Evolutionary conservation across 1,140 invertebrate species (phyloP), one percentile per base, ranked within the genome.

Genomic region (Copidosoma floridanum): DNA sequence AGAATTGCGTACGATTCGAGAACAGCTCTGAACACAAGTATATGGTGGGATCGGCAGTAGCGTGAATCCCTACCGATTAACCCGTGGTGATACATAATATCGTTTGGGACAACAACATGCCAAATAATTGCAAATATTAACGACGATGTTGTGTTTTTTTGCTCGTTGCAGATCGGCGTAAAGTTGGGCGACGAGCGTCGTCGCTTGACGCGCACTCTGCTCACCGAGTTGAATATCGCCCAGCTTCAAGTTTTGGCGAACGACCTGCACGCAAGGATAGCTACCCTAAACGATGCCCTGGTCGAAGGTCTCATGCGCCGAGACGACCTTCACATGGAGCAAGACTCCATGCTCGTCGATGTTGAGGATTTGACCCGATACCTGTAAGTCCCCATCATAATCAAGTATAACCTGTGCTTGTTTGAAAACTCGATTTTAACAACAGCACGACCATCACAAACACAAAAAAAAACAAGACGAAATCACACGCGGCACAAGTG

Each of bases 301-400:
- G 93, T 97, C 3, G 87, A 91, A 72, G 85, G 93, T 66, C 78
- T 97, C 57, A 87, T 97, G 81, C 88, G 92, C 65, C 82, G 94
- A 65, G 94, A 97, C 82, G 94, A 97, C 76, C 81, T 97, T 16
- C 93, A 97, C 77, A 97, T 97, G 94, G 91, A 94, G 65, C 95
- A 97, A 80, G 95, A 98, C 79, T 96, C 95, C 14, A 95, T 95
- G 91, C 84, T 98, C 56, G 94, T 97, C 5, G 94, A 98, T 75
- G 95, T 97, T 65, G 95, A 98, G 81, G 95, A 98, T 82, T 83
- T 97, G 40, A 95, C 93, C 29, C 84, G 92, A 85, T 95, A 93
- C 78, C 80, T 93, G 90, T 94, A 82, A 89, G 88, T 85, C n/a
- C n/a, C n/a, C n/a, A n/a, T n/a, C n/a, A n/a, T n/a, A n/a, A n/a